Base-by-base conservation (phyloP, 2,888 invertebrate genomes). In the Hesperia comma region DNA sequence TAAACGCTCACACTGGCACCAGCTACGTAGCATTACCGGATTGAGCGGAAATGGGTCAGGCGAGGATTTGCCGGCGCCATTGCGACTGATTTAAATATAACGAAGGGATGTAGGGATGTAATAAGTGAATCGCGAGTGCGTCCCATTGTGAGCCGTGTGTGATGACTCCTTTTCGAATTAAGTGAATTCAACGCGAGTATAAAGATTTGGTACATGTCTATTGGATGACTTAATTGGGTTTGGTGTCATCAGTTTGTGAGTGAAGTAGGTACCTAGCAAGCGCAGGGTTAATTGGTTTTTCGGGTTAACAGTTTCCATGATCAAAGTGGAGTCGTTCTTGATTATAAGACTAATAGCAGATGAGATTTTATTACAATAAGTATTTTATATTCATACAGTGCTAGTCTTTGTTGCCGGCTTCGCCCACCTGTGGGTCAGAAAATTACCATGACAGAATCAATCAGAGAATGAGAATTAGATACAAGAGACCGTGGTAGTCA, bases 11-110 rank as follows among this genome's bases (percentile, higher is more conserved):
- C 71, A 82, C 43, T 74, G 32, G 15, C 46, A 69, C 82, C 77
- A 40, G 68, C 69, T n/a, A n/a, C 74, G 6, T 58, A 78, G 86
- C 86, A 87, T 90, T 90, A 90, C 81, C 78, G 86, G 85, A 87
- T 89, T 85, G 83, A 81, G 84, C 77, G 84, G 86, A 92, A 92
- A 84, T 92, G 87, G 92, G 92, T 91, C 92, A 89, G 83, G 82
- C 80, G 82, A 80, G 92, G 90, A 91, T 92, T 88, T 87, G 83
- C 85, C 70, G 76, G 85, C 70, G 76, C 80, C 84, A 83, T 86
- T 82, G 85, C 84, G 78, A 80, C 85, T 86, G 88, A 91, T 92
- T 91, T 92, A 90, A 92, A 92, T 92, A 90, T 87, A 87, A 84
- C 83, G 75, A 79, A 80, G 79, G 81, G 79, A 80, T 81, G 73